Base-by-base conservation (phyloP, 2,113 vertebrate species). In the Neodontobutis hainanensis region DNA sequence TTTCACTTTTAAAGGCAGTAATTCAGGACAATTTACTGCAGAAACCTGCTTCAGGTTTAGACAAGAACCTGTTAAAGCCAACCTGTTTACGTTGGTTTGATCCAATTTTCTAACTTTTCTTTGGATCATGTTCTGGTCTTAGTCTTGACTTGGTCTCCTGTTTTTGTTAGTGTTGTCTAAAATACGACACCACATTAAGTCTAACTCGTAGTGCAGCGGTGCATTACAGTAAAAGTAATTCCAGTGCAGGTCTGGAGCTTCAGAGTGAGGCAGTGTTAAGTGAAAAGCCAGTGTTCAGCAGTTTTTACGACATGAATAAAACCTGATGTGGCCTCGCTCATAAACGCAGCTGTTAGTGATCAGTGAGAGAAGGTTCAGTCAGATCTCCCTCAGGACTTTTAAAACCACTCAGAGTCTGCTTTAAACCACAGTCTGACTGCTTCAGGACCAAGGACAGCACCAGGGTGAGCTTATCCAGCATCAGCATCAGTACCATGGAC, bases 371-470 rank as follows among this genome's bases (percentile, higher is more conserved):
- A 44, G 32, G 8, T 60, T 57, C 32, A 53, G n/a, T 36, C 6
- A 61, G 38, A 8, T 14, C 5, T 56, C 45, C 12, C 27, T 38
- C 5, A 2, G 43, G 50, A 32, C 5, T 38, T 38, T 58, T 19
- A 5, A 3, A 36, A 12, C 27, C 56, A 51, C n/a, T 40, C 3
- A 40, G 7, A 16, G n/a, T 43, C 27, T 38, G 5, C 48, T 11
- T 11, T 14, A 51, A 27, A 27, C 19, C 19, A 11, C n/a, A n/a
- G 56, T 8, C 27, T 7, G 38, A 55, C 60, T 42, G 11, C 63
- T 87, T 84, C 82, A 82, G 82, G 5, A 83, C 81, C 75, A 83
- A 4, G 77, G 83, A 85, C 71, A 86, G 85, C 71, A 0, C 35
- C 74, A 43, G 32, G 6, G 10, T 46, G 10, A 1, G 5, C 2